Evolutionary conservation across 2,113 vertebrate species (phyloP), one percentile per base, ranked within the genome.

Genomic region (Mastomys coucha): DNA sequence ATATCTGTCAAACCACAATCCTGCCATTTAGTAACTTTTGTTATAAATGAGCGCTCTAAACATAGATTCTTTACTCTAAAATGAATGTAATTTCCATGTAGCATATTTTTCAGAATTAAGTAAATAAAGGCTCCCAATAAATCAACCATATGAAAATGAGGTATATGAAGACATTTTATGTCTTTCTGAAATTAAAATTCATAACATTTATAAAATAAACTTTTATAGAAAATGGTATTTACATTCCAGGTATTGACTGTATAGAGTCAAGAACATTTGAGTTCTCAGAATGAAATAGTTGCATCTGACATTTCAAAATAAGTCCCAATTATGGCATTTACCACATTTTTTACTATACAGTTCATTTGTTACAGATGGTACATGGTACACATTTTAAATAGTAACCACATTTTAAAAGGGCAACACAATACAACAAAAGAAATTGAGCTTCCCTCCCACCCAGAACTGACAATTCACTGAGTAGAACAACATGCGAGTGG

Each of bases 341-440:
- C 49, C 76, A 85, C 45, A 95, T 77, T 96, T 85, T 93, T 81
- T 81, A 65, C 80, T 67, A 8, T 67, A 93, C 31, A 93, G 33
- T 82, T 91, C 82, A 91, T 93, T 91, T 92, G 19, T 86, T 97
- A 81, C 90, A 97, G 92, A 93, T 91, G 94, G 42, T 9, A 92
- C 39, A 51, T 63, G 33, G 39, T 73, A 94, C 93, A 70, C 58
- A 26, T 84, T 91, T 88, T 81, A 91, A 92, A 53, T 39, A 97
- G 56, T 92, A 92, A 53, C 19, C 39, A 90, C 36, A 36, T 88
- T 92, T n/a, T 87, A 67, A 95, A 94, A 90, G 28, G 56, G 26
- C 86, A 81, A 89, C 8, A 60, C 69, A 93, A 56, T 77, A 42
- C 3, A 84, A 80, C 22, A 60, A 72, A 88, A 70, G 26, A 22